Percentiles rank a stretch among this genome's conserved stretches.
Conservation (phyloP, 2,888 invertebrate genomes). For the Trissoscelio sp. region DNA sequence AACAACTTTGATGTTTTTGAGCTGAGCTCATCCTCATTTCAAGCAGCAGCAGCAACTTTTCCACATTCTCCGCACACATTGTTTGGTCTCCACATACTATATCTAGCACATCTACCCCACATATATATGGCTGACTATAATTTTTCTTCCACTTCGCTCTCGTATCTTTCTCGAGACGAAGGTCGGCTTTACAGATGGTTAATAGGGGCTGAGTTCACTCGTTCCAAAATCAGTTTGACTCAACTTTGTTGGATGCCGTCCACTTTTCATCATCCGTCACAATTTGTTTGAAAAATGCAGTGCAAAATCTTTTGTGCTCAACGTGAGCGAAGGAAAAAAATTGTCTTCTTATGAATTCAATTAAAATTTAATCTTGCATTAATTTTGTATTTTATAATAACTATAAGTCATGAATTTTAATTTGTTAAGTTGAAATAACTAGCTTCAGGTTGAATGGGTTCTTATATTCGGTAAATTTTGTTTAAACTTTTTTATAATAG, state of each 20-base stretch:
- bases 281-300: slow-evolving; percentile 23
- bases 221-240: slow-evolving; percentile 37
- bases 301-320: neutral
- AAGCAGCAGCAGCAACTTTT: neutral
- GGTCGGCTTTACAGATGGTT: slow-evolving; percentile 27
- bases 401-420: no score
- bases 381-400: no score
- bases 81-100: neutral
- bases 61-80: slow-evolving; percentile 1
- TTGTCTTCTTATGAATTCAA: no score
- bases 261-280: slow-evolving; percentile 48
- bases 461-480: no score
- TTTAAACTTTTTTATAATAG: no score
- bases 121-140: slow-evolving; percentile 10
- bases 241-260: slow-evolving; percentile 36
- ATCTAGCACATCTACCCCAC: no score
- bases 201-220: slow-evolving; percentile 13
- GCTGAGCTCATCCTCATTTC: neutral
- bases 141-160: slow-evolving; percentile 16
- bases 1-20: slow-evolving; percentile 2
- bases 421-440: no score
- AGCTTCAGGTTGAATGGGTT: no score
- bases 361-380: no score
- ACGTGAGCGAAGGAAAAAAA: no score
- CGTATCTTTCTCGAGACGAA: slow-evolving; percentile 20